Conservation (phyloP, 2,797 vertebrate species). For the Sparus aurata region DNA sequence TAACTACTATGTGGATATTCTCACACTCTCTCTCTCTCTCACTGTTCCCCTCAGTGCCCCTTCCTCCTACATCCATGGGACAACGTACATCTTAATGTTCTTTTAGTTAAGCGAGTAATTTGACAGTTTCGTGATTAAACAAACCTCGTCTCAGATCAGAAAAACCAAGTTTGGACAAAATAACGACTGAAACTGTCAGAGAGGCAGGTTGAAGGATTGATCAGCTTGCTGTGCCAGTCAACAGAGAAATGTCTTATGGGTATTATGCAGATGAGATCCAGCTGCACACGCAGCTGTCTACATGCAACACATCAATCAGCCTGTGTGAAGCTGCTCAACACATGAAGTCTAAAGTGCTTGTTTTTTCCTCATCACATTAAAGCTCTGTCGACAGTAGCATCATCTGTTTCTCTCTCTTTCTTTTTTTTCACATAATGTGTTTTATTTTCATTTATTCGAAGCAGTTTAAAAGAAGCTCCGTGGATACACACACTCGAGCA, state of each 20-base stretch:
- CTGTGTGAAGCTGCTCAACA: conserved; percentile 20
- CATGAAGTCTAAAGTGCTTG: not conserved
- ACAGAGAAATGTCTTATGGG: conserved; percentile 26
- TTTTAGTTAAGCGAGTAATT: no score
- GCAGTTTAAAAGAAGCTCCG: not conserved
- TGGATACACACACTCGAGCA: not conserved
- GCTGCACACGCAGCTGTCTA: conserved; percentile 54
- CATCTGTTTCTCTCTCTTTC: no score
- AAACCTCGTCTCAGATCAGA: not conserved
- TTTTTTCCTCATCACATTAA: not conserved
- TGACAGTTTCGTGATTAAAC: no score
- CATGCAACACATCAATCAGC: conserved; percentile 39
- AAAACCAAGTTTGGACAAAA: not conserved
- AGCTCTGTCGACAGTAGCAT: not conserved
- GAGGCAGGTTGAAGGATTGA: conserved; percentile 10
- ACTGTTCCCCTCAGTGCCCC: no score
- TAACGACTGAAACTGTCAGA: not conserved
- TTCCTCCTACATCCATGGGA: not conserved
- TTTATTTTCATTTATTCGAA: not conserved
- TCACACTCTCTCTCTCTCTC: no score
- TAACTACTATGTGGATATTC: no score
- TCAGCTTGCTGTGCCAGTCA: conserved; percentile 20
- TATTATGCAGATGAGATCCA: conserved; percentile 57
- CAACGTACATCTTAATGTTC: no score
- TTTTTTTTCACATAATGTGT: not conserved